Evolutionary conservation across 37 sponge, comb jelly and placozoan genomes (phyloP), one percentile per base, ranked within the genome.

Genomic region (Crambe crambe): DNA sequence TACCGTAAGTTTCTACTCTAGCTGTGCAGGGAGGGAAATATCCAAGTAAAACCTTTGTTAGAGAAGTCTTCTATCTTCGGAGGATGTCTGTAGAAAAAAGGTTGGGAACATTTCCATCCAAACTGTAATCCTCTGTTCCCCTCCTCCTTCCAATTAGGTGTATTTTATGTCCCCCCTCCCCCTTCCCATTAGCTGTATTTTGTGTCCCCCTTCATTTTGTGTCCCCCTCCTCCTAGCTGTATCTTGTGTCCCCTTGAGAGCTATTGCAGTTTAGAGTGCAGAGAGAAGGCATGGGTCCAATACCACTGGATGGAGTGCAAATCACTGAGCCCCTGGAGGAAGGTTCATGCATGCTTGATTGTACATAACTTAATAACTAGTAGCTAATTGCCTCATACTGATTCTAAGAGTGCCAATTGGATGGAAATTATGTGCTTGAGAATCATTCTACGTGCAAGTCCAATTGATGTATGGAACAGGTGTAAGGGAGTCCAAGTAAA

Each of bases 231-330:
- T n/a, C n/a, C n/a, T n/a, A n/a, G n/a, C n/a, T n/a, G n/a, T n/a
- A 31, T 36, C 31, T 56, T 40, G 74, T 86, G 86, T 56, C 40
- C 80, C 38, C 15, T 30, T 51, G 86, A 67, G 22, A 66, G 69
- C 22, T 86, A 86, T 68, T 86, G 86, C 44, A 41, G 74, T 34
- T 5, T 5, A 9, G 75, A 54, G 41, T 86, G 86, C 66, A 67
- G 73, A 58, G 31, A 67, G 56, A 22, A 68, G 32, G 80, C 80
- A 12, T 79, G 80, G 86, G 43, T 9, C 3, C 65, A 68, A 40
- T 80, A 86, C 67, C 86, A 86, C 75, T 86, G 86, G 86, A 15
- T 86, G 34, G 86, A 86, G 75, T 86, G 86, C 59, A 30, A 35
- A 23, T 18, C 56, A 9, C 2, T 39, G 2, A 2, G 37, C 41